Conservation (phyloP, 2,888 invertebrate genomes). For the Leptinotarsa juncta region DNA sequence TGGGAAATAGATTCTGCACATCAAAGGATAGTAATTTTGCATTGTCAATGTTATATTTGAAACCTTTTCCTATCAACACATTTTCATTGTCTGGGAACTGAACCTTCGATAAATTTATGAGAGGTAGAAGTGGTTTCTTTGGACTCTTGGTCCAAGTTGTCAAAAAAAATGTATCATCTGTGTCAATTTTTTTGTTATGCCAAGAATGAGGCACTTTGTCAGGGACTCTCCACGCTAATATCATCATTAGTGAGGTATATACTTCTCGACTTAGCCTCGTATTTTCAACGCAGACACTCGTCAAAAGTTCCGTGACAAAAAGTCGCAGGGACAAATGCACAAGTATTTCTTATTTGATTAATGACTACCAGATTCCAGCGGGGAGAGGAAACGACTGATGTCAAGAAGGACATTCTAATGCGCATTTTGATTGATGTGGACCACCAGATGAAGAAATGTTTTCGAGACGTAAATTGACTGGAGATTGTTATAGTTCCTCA, state of each 20-base stretch:
- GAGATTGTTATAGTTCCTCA: slow-evolving; percentile 59
- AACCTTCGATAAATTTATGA: no score
- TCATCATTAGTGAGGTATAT: neutral
- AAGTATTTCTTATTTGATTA: slow-evolving; percentile 61
- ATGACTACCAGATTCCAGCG: slow-evolving; percentile 53
- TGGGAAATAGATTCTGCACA: no score
- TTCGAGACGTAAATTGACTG: slow-evolving; percentile 63
- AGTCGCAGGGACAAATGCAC: slow-evolving; percentile 53
- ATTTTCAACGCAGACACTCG: slow-evolving; percentile 7
- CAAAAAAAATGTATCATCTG: no score
- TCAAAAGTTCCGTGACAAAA: slow-evolving; percentile 53
- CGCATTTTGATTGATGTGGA: slow-evolving; percentile 64
- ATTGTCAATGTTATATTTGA: no score
- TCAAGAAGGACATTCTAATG: slow-evolving; percentile 59
- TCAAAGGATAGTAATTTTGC: no score
- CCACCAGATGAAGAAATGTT: slow-evolving; percentile 65
- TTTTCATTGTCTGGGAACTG: no score
- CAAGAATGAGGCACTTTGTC: no score
- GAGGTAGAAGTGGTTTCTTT: no score
- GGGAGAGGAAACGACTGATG: slow-evolving; percentile 45
- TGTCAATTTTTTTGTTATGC: no score
- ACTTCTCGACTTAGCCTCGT: slow-evolving; percentile 10
- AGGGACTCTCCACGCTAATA: neutral
- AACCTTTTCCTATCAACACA: no score
- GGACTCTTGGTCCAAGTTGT: no score